A percentile compares a stretch with the other conserved stretches of the same genome.
Conservation (phyloP, 2,113 vertebrate species). For the Corythornis cristatus region DNA sequence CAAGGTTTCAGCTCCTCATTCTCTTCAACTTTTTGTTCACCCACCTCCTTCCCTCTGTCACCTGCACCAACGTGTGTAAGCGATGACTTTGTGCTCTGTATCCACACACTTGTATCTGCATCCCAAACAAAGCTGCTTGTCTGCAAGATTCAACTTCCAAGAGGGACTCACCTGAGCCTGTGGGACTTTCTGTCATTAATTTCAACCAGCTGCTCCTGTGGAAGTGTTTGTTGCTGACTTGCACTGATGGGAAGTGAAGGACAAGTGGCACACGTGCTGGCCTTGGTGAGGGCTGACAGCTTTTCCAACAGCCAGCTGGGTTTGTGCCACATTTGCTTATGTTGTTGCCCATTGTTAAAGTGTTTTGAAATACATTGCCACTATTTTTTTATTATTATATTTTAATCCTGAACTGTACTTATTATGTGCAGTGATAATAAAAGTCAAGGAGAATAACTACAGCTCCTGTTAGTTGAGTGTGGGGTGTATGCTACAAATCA, state of each 20-base stretch:
- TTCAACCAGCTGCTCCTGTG: neutral
- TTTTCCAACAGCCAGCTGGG: neutral
- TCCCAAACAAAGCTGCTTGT: neutral
- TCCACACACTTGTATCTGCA: neutral
- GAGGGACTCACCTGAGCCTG: neutral
- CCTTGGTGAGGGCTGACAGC: neutral
- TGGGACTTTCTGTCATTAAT: neutral
- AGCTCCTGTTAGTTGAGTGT: neutral
- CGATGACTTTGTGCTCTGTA: neutral
- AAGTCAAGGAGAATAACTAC: neutral
- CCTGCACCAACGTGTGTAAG: fast-evolving
- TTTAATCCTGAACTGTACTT: neutral
- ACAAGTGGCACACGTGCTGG: neutral
- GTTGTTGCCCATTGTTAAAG: neutral
- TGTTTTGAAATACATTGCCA: neutral
- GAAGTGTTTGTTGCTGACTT: neutral
- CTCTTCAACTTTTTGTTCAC: neutral
- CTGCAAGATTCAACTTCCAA: neutral
- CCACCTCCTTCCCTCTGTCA: neutral
- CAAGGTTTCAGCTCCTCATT: neutral
- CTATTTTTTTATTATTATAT: neutral
- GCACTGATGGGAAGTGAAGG: neutral
- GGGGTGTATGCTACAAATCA: neutral
- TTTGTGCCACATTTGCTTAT: neutral
- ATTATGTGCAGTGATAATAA: neutral